phyloP scores from a whole-genome alignment of 2,797 vertebrate genomes.

The Chelon auratus region DNA sequence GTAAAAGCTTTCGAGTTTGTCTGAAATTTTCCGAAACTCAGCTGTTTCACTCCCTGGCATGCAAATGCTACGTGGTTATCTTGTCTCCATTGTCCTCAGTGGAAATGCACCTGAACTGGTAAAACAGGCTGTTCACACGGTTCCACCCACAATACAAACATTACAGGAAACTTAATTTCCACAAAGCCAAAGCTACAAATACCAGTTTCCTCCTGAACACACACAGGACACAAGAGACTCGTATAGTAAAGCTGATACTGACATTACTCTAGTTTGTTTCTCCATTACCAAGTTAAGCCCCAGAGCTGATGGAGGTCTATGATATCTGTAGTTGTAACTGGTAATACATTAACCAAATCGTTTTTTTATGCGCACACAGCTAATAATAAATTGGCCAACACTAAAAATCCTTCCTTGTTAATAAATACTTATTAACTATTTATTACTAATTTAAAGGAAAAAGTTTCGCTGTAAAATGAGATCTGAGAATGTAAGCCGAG shows the following conservation, averaged over 20 bases:
- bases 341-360: neutral
- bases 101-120: conserved; percentile 68
- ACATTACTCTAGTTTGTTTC: neutral
- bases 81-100: conserved; percentile 46
- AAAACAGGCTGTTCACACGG: conserved; percentile 50
- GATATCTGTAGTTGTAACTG: neutral
- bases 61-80: conserved; percentile 17
- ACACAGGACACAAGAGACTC: conserved; percentile 19
- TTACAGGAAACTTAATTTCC: conserved; percentile 24
- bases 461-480: conserved; percentile 24
- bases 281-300: neutral
- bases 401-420: neutral
- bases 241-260: conserved; percentile 36
- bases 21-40: conserved; percentile 20
- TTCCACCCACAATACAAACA: conserved; percentile 64
- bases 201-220: neutral
- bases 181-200: conserved; percentile 8
- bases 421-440: conserved; percentile 3
- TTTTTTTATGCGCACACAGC: neutral
- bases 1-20: conserved; percentile 3
- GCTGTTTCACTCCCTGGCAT: conserved; percentile 9
- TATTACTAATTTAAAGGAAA: neutral
- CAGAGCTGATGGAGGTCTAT: neutral
- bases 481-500: conserved; percentile 70
- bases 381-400: neutral